phyloP scores from a whole-genome alignment of 1,140 invertebrate species.

The Belonocnema kinseyi region DNA sequence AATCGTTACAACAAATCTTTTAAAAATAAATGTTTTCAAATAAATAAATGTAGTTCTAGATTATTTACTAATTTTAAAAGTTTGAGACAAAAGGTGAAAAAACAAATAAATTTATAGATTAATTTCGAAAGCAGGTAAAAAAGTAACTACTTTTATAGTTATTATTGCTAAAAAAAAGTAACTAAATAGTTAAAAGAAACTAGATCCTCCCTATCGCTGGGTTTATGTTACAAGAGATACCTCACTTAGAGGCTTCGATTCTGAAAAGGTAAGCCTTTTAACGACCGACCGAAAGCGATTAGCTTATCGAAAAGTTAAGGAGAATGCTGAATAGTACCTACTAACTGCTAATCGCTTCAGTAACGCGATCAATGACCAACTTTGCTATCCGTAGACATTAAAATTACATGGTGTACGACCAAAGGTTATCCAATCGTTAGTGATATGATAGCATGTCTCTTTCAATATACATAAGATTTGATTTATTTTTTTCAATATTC shows the following conservation, averaged over 20 bases:
- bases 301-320: slow-evolving; percentile 13
- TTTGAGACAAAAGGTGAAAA: too few species aligned
- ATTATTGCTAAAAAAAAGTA: too few species aligned
- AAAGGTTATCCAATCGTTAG: not conserved
- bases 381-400: not conserved
- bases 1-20: too few species aligned
- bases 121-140: too few species aligned
- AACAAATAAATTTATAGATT: too few species aligned
- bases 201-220: too few species aligned
- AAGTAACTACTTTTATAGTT: too few species aligned
- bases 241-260: not conserved
- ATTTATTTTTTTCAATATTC: not conserved
- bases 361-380: not conserved
- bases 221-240: not conserved
- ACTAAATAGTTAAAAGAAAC: too few species aligned
- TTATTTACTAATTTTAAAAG: too few species aligned
- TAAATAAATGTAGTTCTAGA: too few species aligned
- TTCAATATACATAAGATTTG: not conserved
- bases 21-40: too few species aligned
- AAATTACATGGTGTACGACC: not conserved
- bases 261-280: slow-evolving; percentile 1
- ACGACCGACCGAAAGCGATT: slow-evolving; percentile 11
- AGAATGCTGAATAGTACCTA: not conserved
- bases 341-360: not conserved
- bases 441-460: not conserved